These are phyloP conservation scores for Calliphora vicina DNA, from an alignment of 1,140 invertebrate genomes.

Conservation along the genomic window DNA sequence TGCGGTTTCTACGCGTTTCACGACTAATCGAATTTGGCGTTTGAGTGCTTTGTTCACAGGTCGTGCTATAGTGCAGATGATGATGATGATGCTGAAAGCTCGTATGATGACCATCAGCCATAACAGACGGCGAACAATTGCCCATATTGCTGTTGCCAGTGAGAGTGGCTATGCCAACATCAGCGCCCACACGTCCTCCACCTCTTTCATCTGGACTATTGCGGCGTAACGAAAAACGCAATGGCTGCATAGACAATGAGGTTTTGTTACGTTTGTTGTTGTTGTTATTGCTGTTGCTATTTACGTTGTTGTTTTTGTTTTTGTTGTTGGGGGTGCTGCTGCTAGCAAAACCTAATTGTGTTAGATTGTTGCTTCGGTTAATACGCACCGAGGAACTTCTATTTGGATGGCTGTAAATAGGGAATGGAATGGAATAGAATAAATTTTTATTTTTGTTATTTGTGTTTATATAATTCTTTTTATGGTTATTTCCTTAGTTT, in stretches of 20 bases:
- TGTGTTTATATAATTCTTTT: not conserved
- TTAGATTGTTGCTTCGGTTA: conserved; percentile 49
- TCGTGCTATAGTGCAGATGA: conserved; percentile 42
- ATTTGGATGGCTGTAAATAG: conserved; percentile 57
- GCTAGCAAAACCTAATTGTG: conserved; percentile 52
- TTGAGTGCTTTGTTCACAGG: conserved; percentile 72
- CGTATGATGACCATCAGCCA: not conserved
- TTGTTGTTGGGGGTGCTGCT: conserved; percentile 42
- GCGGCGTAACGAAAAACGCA: conserved; percentile 24
- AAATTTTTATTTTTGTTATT: not conserved
- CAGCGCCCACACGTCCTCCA: not conserved
- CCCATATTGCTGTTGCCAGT: conserved; percentile 12
- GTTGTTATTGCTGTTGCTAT: not conserved
- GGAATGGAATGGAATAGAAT: not conserved
- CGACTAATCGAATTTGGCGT: conserved; percentile 74
- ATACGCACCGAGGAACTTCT: conserved; percentile 54
- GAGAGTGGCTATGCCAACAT: conserved; percentile 13
- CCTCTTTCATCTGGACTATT: conserved; percentile 1
- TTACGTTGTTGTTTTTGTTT: not conserved
- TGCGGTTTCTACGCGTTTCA: conserved; percentile 71
- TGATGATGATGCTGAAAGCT: conserved; percentile 38
- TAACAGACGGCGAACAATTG: not conserved
- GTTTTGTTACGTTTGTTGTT: not conserved
- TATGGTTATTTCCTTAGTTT: not conserved
- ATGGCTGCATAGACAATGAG: not conserved